phyloP scores from a whole-genome alignment of 2,113 vertebrate species.

The Rhynchopsitta pachyrhyncha region DNA sequence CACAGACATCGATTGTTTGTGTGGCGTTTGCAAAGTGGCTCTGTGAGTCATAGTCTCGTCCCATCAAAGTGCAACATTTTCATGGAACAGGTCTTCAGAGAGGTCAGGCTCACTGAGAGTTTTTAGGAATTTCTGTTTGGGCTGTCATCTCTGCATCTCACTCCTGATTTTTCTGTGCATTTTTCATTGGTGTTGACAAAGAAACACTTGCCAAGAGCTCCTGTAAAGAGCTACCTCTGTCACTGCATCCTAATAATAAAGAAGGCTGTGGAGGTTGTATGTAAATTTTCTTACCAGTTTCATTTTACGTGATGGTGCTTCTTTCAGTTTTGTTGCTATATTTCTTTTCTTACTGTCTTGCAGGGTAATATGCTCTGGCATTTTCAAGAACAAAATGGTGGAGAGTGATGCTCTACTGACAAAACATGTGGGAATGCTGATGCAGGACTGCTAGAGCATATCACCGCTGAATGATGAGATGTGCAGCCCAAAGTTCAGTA shows the following conservation, averaged over 20 bases:
- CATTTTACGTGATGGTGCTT: background rate
- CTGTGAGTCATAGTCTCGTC: background rate
- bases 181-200: background rate
- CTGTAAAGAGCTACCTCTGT: background rate
- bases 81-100: background rate
- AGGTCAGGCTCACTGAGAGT: background rate
- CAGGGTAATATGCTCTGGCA: background rate
- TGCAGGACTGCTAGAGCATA: background rate
- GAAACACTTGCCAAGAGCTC: background rate
- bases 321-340: background rate
- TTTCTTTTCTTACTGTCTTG: background rate
- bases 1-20: background rate
- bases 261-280: background rate
- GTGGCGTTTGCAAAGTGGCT: background rate
- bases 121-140: background rate
- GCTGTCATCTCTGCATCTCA: background rate
- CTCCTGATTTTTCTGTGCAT: fast-evolving
- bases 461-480: background rate
- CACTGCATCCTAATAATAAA: background rate
- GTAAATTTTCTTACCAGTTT: background rate
- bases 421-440: background rate
- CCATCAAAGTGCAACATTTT: background rate
- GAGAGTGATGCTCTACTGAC: background rate
- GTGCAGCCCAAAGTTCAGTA: background rate
- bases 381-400: background rate